Evolutionary conservation across 2,113 vertebrate genomes (phyloP), one percentile per base, ranked within the genome.

Genomic region (Peromyscus polionotus): DNA sequence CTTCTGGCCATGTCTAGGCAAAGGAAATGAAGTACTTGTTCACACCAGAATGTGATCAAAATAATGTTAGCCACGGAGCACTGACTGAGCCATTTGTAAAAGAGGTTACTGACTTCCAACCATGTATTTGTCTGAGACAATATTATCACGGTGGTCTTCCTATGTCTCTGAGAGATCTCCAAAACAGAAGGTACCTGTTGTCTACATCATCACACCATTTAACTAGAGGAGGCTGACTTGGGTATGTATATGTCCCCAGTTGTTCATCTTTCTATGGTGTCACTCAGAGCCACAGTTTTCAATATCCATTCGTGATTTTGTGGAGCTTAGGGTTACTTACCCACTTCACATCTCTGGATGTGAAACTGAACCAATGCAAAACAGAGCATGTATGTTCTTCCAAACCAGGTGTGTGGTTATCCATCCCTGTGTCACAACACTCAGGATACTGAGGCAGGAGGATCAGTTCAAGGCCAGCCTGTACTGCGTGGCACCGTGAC

Each of bases 311-410:
- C 48, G 80, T 11, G 33, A 48, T 84, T 91, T 42, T 75, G n/a
- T 11, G 20, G 19, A 90, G 39, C 36, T 48, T n/a, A 9, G 57
- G 63, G 70, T 33, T 63, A 72, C 24, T 7, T 59, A 7, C 16
- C 51, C 51, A 72, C 42, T 57, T 77, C 19, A 24, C 10, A 48
- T 39, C 8, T 39, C 61, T 72, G 86, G 9, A 76, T 57, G 42
- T 51, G 65, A 90, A 77, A 87, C 3, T 12, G 54, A 63, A 59
- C 0, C 10, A 45, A 79, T 57, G n/a, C n/a, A 45, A 72, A 95
- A 84, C 54, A 93, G 24, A 76, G 33, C 57, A 48, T 51, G 88
- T 83, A 63, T 84, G 76, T 36, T 93, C 57, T 42, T 95, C n/a
- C 63, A 36, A 67, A 67, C 61, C 16, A 20, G 65, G 33, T n/a